These are phyloP conservation scores for Rhyzopertha dominica DNA, from an alignment of 1,140 invertebrate species.

Conservation along the genomic window DNA sequence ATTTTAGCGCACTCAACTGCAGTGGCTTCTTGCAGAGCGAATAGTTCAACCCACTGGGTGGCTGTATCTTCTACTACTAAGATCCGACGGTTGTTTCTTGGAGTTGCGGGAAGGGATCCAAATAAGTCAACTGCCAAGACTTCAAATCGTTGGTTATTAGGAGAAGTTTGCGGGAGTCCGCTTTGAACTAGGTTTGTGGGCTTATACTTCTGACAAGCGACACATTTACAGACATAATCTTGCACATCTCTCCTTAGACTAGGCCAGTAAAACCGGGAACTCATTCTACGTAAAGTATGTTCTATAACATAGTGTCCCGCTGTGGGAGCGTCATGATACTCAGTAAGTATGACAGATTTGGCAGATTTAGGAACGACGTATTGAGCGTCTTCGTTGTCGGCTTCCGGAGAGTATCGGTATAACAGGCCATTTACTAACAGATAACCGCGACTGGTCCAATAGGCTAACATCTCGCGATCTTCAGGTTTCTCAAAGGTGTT, in stretches of 20 bases:
- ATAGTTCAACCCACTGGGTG: conserved; percentile 40
- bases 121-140: too few relatives aligned
- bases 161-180: too few relatives aligned
- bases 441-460: conserved; percentile 22
- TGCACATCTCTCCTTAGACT: conserved; percentile 20
- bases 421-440: conserved; percentile 29
- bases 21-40: conserved; percentile 31
- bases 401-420: conserved; percentile 19
- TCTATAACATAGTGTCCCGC: conserved; percentile 28
- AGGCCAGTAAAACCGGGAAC: conserved; percentile 26
- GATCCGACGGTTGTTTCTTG: conserved; percentile 36
- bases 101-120: too few relatives aligned
- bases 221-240: too few relatives aligned
- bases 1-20: conserved; percentile 26
- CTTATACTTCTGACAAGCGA: conserved; percentile 16
- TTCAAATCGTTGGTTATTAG: too few relatives aligned
- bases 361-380: conserved; percentile 15
- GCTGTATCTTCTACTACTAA: conserved; percentile 37
- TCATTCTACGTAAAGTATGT: conserved; percentile 17
- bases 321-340: conserved; percentile 24
- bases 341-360: conserved; percentile 16
- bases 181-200: conserved; percentile 20
- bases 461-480: conserved; percentile 8
- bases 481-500: conserved; percentile 19
- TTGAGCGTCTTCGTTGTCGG: conserved; percentile 6